Conservation (phyloP, 2,797 vertebrate species). For the Syndactyla subalaris region DNA sequence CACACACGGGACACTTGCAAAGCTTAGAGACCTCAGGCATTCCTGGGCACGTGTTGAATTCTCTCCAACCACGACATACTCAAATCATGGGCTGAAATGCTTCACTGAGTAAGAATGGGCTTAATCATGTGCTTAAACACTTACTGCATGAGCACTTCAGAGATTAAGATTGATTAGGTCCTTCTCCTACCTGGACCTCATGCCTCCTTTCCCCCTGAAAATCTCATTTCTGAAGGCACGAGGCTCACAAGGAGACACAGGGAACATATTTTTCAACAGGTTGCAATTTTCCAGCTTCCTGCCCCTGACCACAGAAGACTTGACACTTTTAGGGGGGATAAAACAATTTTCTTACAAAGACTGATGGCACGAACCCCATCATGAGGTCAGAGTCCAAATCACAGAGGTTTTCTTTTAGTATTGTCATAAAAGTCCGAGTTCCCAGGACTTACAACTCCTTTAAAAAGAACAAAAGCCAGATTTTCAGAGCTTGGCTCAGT, state of each 20-base stretch:
- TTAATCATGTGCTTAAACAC: conserved; percentile 47
- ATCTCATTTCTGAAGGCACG: not conserved
- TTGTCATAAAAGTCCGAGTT: not conserved
- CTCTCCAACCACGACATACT: not conserved
- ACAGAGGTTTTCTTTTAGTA: not conserved
- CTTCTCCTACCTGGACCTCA: not conserved
- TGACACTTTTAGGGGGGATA: not conserved
- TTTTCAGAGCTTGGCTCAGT: conserved; percentile 27
- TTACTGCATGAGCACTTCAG: conserved; percentile 20
- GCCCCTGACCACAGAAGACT: not conserved
- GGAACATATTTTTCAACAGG: not conserved
- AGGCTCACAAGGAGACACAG: not conserved
- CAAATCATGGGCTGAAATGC: not conserved
- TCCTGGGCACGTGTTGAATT: conserved; percentile 8
- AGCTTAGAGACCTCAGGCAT: not conserved
- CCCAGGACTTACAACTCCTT: not conserved
- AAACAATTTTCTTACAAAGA: conserved; percentile 3
- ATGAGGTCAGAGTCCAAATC: not conserved
- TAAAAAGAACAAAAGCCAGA: conserved; percentile 27
- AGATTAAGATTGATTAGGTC: conserved; percentile 45
- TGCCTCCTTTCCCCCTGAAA: not conserved
- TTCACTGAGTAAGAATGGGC: not conserved
- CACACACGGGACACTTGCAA: not conserved
- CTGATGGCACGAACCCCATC: not conserved
- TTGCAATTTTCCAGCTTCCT: not conserved